Evolutionary conservation across 2,888 invertebrate genomes (phyloP).

Genomic region (Heliconius erato): DNA sequence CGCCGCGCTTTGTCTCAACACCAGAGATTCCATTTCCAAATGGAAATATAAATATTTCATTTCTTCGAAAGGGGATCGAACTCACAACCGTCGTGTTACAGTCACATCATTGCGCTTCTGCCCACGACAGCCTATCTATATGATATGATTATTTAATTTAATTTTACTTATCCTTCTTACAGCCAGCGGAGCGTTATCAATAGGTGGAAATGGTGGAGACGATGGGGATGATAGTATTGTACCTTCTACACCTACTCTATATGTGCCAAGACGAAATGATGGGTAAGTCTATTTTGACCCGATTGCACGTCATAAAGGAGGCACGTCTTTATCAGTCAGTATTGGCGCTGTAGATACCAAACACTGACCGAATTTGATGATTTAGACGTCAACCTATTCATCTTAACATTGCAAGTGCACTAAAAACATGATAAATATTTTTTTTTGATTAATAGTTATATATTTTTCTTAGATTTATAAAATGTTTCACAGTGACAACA

Average conservation of each 20-base stretch:
- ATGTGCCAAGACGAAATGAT: conserved; percentile 92
- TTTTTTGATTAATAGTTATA: too few species aligned
- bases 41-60: neutral
- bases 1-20: too few species aligned
- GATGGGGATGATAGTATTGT: conserved; percentile 90
- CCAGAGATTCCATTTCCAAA: too few species aligned
- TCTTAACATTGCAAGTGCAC: too few species aligned
- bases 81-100: neutral
- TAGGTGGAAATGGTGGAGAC: conserved; percentile 78
- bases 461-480: too few species aligned
- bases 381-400: too few species aligned
- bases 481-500: too few species aligned
- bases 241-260: conserved; percentile 95
- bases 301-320: too few species aligned
- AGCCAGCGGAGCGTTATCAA: conserved; percentile 76
- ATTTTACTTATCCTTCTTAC: conserved; percentile 35
- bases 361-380: too few species aligned
- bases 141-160: neutral
- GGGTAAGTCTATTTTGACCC: conserved; percentile 76
- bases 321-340: too few species aligned
- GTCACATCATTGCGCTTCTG: neutral
- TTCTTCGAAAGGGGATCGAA: neutral
- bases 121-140: neutral
- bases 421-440: too few species aligned
- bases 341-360: too few species aligned